Evolutionary conservation across 1,140 invertebrate species (phyloP).

Genomic region (Sarcophaga peregrina): DNA sequence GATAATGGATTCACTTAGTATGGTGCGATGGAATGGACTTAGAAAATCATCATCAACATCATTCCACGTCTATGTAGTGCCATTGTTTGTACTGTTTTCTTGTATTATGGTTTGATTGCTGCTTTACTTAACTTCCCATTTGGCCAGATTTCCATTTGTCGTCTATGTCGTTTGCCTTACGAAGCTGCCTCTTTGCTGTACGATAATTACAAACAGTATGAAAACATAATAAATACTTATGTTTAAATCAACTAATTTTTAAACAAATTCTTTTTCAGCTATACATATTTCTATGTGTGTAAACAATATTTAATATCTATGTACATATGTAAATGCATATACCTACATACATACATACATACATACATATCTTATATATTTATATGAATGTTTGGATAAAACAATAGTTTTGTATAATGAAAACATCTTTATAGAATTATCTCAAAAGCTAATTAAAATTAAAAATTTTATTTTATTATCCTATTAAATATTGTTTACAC

Average conservation of each 20-base stretch:
- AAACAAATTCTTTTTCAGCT: constrained; percentile 35
- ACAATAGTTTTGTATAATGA: no score
- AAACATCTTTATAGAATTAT: no score
- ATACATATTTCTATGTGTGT: neutral
- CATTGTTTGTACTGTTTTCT: constrained; percentile 1
- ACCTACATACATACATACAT: no score
- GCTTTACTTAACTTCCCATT: constrained; percentile 7
- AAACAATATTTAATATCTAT: constrained; percentile 14
- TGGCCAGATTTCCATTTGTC: constrained; percentile 9
- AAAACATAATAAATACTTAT: constrained; percentile 40
- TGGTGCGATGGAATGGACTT: constrained; percentile 12
- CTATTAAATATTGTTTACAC: constrained; percentile 8
- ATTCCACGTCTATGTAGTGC: neutral
- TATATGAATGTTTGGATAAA: no score
- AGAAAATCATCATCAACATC: neutral
- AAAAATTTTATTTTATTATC: no score
- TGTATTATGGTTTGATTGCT: neutral
- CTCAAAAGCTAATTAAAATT: no score
- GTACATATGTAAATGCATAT: no score
- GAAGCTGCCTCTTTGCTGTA: constrained; percentile 18
- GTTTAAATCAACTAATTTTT: constrained; percentile 30
- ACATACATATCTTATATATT: no score
- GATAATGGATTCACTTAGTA: neutral
- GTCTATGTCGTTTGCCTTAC: constrained; percentile 19
- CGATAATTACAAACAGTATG: constrained; percentile 36